Evolutionary conservation across 2,113 vertebrate genomes (phyloP), one percentile per base, ranked within the genome.

Genomic region (Phyllostomus hastatus): DNA sequence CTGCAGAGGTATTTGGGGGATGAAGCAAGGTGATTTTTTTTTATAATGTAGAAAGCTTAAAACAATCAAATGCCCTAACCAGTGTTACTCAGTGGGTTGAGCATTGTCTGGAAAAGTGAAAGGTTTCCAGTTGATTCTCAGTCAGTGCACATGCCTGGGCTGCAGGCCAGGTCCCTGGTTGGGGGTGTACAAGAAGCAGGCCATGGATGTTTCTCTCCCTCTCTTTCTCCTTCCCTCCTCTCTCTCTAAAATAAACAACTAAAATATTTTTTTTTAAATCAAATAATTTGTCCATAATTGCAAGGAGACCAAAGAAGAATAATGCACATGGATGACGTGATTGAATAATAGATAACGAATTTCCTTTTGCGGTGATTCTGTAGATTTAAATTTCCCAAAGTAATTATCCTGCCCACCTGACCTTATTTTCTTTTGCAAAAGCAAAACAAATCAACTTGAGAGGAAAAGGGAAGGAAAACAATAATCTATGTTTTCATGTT

Each of bases 401-500:
- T 64, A 91, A 83, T 90, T 86, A 76, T 88, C 57, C 59, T 94
- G 57, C 82, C 86, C 86, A 94, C 75, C 84, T 95, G 93, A 96
- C 66, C 67, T 92, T 96, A 91, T 96, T 97, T 97, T 96, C 88
- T 83, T 94, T 95, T 89, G 50, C 93, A 92, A 91, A 94, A 61
- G 46, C 91, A 96, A 97, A 97, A 97, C 87, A 97, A 96, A 96
- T 96, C 93, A 96, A 94, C 69, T 90, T 88, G 64, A 90, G 66
- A 96, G 73, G 69, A 93, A 95, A 90, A 96, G 24, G 35, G 41
- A 86, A 82, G 75, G 57, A 95, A 96, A 96, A 97, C 82, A 97
- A 97, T 97, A 95, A 97, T 94, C 91, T 92, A 69, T 98, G 95
- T 97, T 97, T 97, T 94, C 89, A 91, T 93, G 64, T 96, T 97